Percentiles rank a stretch among this genome's conserved stretches.
phyloP scores from a whole-genome alignment of 37 sponge, comb jelly and placozoan species.

The Beroe forskalii region DNA sequence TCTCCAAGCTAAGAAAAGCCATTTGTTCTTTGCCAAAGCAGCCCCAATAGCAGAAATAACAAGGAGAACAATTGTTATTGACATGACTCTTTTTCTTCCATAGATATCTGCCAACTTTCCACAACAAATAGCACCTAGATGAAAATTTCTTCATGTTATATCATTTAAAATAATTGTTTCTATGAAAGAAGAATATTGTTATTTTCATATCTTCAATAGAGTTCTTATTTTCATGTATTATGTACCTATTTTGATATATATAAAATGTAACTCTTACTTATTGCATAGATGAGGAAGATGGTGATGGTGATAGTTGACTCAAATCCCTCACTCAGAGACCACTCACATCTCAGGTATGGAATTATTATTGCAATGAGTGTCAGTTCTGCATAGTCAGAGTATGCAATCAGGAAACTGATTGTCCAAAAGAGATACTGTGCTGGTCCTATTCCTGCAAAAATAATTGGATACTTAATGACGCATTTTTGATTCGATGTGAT shows the following conservation, averaged over 20 bases:
- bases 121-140: neutral
- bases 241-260: neutral
- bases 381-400: conserved; percentile 52
- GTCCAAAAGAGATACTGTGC: conserved; percentile 46
- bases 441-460: neutral
- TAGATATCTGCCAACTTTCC: conserved; percentile 20
- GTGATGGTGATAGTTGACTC: conserved; percentile 41
- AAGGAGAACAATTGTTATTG: neutral
- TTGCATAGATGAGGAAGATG: conserved; percentile 33
- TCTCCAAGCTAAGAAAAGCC: conserved; percentile 1
- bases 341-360: conserved; percentile 21
- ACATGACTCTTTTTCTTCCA: conserved; percentile 14
- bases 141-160: too few relatives aligned
- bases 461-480: too few relatives aligned
- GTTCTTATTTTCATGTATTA: neutral
- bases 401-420: conserved; percentile 46
- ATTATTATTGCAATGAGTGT: conserved; percentile 36
- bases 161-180: neutral
- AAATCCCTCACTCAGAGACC: neutral
- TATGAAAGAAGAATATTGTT: neutral
- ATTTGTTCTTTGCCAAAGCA: conserved; percentile 15
- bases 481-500: too few relatives aligned
- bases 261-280: neutral
- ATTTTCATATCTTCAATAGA: neutral
- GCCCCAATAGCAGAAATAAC: neutral